Evolutionary conservation across 2,888 invertebrate genomes (phyloP), one percentile per base, ranked within the genome.

Genomic region (Melieria omissa): DNA sequence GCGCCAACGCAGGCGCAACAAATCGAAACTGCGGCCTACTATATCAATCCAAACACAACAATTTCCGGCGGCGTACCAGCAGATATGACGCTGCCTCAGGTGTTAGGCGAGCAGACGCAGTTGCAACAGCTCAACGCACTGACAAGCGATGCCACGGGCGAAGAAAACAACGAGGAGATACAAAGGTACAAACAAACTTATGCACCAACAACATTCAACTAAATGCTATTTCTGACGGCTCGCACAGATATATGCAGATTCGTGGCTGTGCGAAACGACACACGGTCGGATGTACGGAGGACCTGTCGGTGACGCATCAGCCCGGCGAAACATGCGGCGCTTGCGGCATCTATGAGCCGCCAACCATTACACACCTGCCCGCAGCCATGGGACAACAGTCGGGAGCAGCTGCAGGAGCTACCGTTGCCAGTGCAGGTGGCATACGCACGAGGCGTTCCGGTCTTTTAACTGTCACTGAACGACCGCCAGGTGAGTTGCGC

Each of bases 401-500:
- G 0, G 55, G 71, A 16, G 64, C 61, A 7, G 71, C 62, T 7
- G 49, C 76, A 85, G 76, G 78, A 42, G 72, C 78, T 4, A 76
- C 73, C 44, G 74, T 69, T 29, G 74, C 80, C 60, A 77, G 80
- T 52, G 75, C 67, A 62, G 75, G 80, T 54, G 85, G 84, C 73
- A 90, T 91, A 77, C 89, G 95, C 77, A 92, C 93, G 58, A 89
- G 96, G 77, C 89, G 96, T 71, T 93, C 94, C 5, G 96, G 96
- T 77, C 89, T 96, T 10, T 89, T 93, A 46, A 95, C 96, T 0
- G 96, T 96, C 44, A 95, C 94, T 80, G 95, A 96, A 85, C 88
- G 95, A 75, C 93, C 93, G 16, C 95, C 95, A 87, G 95, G 96
- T 96, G 88, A 87, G 88, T 81, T 70, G 45, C 29, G 8, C 2